These are phyloP conservation scores for Hypothenemus hampei DNA, from an alignment of 1,140 invertebrate species.

Conservation along the genomic window DNA sequence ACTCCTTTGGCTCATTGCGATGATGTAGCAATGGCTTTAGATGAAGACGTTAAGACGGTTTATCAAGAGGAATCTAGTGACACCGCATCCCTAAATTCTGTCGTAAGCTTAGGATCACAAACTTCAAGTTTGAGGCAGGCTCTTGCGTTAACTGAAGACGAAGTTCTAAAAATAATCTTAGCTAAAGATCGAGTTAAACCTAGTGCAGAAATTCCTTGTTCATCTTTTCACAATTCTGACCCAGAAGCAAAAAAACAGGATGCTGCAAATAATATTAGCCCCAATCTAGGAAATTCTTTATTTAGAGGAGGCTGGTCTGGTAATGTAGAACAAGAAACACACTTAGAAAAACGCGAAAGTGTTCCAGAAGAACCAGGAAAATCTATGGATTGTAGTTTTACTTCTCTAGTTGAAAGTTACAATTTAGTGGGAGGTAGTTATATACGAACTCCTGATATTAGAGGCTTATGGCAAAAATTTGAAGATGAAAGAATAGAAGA, in stretches of 20 bases:
- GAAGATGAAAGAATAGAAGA: slow-evolving; percentile 30
- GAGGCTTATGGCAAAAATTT: slow-evolving; percentile 51
- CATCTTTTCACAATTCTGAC: slow-evolving; percentile 10
- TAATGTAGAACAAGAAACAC: slow-evolving; percentile 46
- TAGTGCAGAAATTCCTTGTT: slow-evolving; percentile 4
- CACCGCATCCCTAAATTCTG: slow-evolving; percentile 38
- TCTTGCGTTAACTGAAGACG: slow-evolving; percentile 55
- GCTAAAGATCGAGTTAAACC: slow-evolving; percentile 38
- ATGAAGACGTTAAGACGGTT: slow-evolving; percentile 10
- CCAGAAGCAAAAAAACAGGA: slow-evolving; percentile 26
- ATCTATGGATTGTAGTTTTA: slow-evolving; percentile 47
- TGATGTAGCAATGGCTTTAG: slow-evolving; percentile 40
- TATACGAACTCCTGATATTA: slow-evolving; percentile 54
- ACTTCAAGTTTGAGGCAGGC: slow-evolving; percentile 50
- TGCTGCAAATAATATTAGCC: slow-evolving; percentile 31
- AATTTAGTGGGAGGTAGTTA: slow-evolving; percentile 50
- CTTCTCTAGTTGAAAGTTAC: slow-evolving; percentile 52
- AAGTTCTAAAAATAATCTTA: slow-evolving; percentile 62
- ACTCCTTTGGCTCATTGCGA: slow-evolving; percentile 54
- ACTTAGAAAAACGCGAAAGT: slow-evolving; percentile 5
- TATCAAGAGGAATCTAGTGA: slow-evolving; percentile 37
- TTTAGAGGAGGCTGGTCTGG: slow-evolving; percentile 64
- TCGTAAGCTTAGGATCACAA: slow-evolving; percentile 41
- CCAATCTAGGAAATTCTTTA: slow-evolving; percentile 59
- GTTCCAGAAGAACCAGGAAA: slow-evolving; percentile 36